Evolutionary conservation across 2,113 vertebrate species (phyloP), one percentile per base, ranked within the genome.

Genomic region (Festucalex cinctus): DNA sequence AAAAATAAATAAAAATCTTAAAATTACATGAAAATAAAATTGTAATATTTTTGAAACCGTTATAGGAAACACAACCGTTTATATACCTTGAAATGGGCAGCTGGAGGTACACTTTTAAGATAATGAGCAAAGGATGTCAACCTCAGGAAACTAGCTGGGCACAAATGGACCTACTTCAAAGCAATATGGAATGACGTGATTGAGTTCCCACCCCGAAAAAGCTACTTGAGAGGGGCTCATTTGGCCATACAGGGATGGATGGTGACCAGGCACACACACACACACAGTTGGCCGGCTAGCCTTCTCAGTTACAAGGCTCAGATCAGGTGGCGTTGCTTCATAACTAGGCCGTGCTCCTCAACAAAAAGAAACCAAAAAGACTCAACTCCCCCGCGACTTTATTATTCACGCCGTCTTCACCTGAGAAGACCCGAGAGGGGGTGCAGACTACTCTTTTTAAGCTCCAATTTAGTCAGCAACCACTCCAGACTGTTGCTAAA

Each of bases 251-350:
- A 0, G 17, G 68, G 49, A 72, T 20, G 73, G 77, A 70, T 79
- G 80, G 82, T 83, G 79, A 83, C 80, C 86, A 89, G 87, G 88
- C 88, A 68, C 65, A 74, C 56, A 73, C 65, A 74, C 56, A 73
- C 44, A 74, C 81, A 77, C 76, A 83, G 77, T 69, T 69, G 72
- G 56, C 82, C 43, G 63, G 81, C 86, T 80, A 64, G 73, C 36
- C 68, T 63, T 87, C 86, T 90, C 89, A 73, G 83, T 90, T 92
- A 90, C 90, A 39, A 53, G 28, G 3, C 22, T 24, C 65, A 35
- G 88, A 88, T 93, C 86, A 49, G 81, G 77, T 93, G 86, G 90
- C 91, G 77, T 80, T 83, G 77, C 86, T 88, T 89, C 84, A 91
- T 91, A 91, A 89, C 73, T 67, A 66, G 80, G 71, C 71, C 65